phyloP scores from a whole-genome alignment of 2,113 vertebrate genomes.

The Lepidothrix coronata region DNA sequence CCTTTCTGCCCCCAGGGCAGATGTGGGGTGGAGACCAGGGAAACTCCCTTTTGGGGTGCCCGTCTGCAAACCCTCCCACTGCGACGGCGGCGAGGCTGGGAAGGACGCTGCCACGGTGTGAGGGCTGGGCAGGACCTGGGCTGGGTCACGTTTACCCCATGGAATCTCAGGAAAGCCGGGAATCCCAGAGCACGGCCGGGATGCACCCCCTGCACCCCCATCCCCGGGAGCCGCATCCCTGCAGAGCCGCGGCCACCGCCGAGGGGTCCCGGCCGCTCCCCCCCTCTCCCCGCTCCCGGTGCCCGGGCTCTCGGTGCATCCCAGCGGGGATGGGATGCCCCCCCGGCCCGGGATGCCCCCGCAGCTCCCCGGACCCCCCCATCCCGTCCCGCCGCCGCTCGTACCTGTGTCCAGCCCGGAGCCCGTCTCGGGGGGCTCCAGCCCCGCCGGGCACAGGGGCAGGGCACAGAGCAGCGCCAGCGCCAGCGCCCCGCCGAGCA shows the following conservation, averaged over 20 bases:
- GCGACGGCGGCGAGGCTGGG: not conserved
- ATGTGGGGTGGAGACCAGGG: not conserved
- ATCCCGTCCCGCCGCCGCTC: not conserved
- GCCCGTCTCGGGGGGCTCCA: not conserved
- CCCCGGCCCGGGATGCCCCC: not conserved
- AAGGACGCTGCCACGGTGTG: too few relatives aligned
- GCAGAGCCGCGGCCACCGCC: not conserved
- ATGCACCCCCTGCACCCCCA: not conserved
- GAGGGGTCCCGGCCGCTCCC: too few relatives aligned
- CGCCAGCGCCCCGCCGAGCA: not conserved
- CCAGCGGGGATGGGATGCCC: not conserved
- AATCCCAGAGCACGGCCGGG: too few relatives aligned
- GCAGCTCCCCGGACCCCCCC: not conserved
- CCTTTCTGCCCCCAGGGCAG: not conserved
- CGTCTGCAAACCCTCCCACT: rapidly evolving
- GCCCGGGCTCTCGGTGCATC: not conserved
- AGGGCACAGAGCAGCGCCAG: not conserved
- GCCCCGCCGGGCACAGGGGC: not conserved
- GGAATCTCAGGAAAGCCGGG: not conserved
- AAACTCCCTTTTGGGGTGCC: not conserved
- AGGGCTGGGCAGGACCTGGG: not conserved
- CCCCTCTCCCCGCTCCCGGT: not conserved
- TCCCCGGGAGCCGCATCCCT: not conserved
- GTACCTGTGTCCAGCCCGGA: slow-evolving; percentile 15
- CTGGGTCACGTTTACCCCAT: rapidly evolving